Evolutionary conservation across 1,140 invertebrate species (phyloP).

Genomic region (Agraylea sexmaculata): DNA sequence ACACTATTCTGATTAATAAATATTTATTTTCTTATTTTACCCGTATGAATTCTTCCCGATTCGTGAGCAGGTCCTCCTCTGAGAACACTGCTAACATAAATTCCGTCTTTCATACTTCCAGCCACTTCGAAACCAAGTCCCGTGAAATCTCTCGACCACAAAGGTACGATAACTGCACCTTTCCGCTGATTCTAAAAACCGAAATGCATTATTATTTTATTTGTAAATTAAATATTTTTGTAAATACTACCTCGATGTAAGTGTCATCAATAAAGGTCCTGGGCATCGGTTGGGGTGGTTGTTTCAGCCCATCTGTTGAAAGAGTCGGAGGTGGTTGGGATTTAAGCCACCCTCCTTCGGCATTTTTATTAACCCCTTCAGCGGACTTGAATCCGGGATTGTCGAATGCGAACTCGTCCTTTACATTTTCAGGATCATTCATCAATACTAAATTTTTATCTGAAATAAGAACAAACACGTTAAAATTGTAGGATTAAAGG

Average conservation of each 20-base stretch:
- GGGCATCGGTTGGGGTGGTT: constrained; percentile 32
- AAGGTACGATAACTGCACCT: constrained; percentile 46
- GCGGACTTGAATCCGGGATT: constrained; percentile 60
- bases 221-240: too few species aligned
- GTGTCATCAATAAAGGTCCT: constrained; percentile 31
- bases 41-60: constrained; percentile 67
- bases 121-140: constrained; percentile 83
- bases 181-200: too few species aligned
- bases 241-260: constrained; percentile 11
- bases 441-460: constrained; percentile 60
- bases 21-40: constrained; percentile 37
- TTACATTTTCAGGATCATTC: constrained; percentile 57
- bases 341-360: constrained; percentile 18
- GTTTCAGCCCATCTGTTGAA: constrained; percentile 30
- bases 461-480: constrained; percentile 37
- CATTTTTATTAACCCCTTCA: constrained; percentile 21
- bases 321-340: constrained; percentile 27
- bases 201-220: too few species aligned
- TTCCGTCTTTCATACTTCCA: constrained; percentile 81
- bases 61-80: constrained; percentile 79
- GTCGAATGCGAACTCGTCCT: constrained; percentile 64
- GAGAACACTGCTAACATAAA: constrained; percentile 76
- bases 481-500: too few species aligned
- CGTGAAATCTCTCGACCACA: constrained; percentile 79
- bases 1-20: not conserved